A percentile compares a stretch with the other conserved stretches of the same genome.
These are phyloP conservation scores for Pogonocichla stellata DNA, from an alignment of 2,113 vertebrate species.

Conservation along the genomic window DNA sequence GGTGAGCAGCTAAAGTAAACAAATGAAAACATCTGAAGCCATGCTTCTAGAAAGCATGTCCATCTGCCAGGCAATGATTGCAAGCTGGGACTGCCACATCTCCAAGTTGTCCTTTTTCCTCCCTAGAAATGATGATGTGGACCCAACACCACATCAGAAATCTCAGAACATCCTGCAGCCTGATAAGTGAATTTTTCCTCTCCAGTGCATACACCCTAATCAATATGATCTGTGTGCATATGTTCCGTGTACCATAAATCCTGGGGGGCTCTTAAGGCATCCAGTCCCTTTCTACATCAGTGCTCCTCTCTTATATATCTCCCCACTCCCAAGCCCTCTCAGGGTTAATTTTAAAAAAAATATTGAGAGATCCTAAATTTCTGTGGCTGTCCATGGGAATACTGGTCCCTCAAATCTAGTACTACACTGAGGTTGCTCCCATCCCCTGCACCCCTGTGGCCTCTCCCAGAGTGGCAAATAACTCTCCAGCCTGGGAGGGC, in stretches of 20 bases:
- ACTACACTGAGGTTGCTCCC: neutral
- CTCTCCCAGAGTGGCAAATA: neutral
- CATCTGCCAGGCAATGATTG: neutral
- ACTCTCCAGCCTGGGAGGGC: neutral
- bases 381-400: neutral
- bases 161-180: neutral
- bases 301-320: neutral
- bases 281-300: neutral
- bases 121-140: neutral
- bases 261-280: neutral
- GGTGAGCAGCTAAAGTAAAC: neutral
- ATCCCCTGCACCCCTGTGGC: neutral
- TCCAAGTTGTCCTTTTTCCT: neutral
- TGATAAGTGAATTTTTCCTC: neutral
- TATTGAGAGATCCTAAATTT: neutral
- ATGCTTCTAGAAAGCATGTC: neutral
- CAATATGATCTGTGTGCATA: neutral
- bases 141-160: neutral
- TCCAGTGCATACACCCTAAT: neutral
- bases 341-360: neutral
- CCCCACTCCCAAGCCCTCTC: neutral
- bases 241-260: neutral
- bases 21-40: neutral
- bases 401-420: neutral
- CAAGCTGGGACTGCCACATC: neutral